Conservation (phyloP, 1,140 invertebrate species). For the Agrilus planipennis region DNA sequence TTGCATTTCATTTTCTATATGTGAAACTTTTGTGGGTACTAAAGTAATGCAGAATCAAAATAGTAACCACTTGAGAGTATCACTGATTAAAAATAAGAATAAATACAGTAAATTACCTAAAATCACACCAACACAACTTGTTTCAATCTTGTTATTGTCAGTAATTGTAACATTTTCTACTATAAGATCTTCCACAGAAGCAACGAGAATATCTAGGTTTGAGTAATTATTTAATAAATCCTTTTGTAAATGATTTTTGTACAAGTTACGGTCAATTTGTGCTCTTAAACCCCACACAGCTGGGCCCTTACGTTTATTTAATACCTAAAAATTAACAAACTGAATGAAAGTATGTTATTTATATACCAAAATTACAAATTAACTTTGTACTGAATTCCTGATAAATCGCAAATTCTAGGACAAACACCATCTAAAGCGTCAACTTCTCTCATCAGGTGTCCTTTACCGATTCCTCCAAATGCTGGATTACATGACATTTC, state of each 20-base stretch:
- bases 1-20: too few relatives aligned
- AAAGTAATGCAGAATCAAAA: too few relatives aligned
- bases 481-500: conserved; percentile 96
- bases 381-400: conserved; percentile 64
- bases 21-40: too few relatives aligned
- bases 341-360: conserved; percentile 1
- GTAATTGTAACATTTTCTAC: conserved; percentile 35
- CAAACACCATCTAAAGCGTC: conserved; percentile 89
- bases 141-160: conserved; percentile 14
- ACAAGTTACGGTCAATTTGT: conserved; percentile 80
- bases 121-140: conserved; percentile 47
- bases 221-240: conserved; percentile 52
- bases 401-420: conserved; percentile 70
- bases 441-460: conserved; percentile 83
- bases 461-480: conserved; percentile 93
- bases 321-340: conserved; percentile 38
- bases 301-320: conserved; percentile 68
- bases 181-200: conserved; percentile 75
- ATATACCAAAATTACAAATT: conserved; percentile 3
- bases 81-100: too few relatives aligned
- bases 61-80: too few relatives aligned
- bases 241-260: conserved; percentile 72
- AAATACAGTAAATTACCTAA: conserved; percentile 39
- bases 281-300: conserved; percentile 86
- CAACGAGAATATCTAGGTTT: conserved; percentile 61